Evolutionary conservation across 1,140 invertebrate species (phyloP).

Genomic region (Trinorchestia longiramus): DNA sequence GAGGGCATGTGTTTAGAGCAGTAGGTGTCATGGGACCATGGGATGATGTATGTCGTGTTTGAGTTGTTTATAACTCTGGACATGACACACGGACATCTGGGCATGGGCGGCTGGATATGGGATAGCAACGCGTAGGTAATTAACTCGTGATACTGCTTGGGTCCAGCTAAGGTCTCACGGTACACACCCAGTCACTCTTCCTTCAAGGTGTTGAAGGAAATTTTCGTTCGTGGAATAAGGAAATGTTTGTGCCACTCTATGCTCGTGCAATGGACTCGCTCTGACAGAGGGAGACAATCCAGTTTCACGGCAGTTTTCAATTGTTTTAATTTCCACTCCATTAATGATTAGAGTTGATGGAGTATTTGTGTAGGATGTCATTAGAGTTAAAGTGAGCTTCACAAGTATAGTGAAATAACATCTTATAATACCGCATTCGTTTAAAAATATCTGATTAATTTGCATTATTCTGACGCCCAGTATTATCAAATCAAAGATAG

Average conservation of each 20-base stretch:
- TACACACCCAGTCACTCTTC: neutral
- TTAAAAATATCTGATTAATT: neutral
- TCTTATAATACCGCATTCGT: neutral
- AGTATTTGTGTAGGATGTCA: neutral
- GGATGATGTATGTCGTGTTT: conserved; percentile 44
- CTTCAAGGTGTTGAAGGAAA: conserved; percentile 10
- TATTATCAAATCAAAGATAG: neutral
- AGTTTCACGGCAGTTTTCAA: neutral
- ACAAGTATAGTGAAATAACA: neutral
- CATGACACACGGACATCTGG: conserved; percentile 45
- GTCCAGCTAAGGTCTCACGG: conserved; percentile 5
- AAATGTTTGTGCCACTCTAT: neutral
- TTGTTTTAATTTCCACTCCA: neutral
- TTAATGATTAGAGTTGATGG: neutral
- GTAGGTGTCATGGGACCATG: conserved; percentile 24
- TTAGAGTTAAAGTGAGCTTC: neutral
- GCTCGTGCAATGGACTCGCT: neutral
- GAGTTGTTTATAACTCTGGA: conserved; percentile 35
- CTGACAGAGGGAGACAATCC: neutral
- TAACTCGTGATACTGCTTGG: neutral
- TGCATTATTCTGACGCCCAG: neutral
- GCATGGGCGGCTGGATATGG: conserved; percentile 32
- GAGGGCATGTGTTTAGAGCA: conserved; percentile 42
- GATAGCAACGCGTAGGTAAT: conserved; percentile 44
- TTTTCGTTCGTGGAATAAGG: neutral